Percentiles rank a stretch among this genome's conserved stretches.
Conservation (phyloP, 2,888 invertebrate species). For the Drosophila algonquin region DNA sequence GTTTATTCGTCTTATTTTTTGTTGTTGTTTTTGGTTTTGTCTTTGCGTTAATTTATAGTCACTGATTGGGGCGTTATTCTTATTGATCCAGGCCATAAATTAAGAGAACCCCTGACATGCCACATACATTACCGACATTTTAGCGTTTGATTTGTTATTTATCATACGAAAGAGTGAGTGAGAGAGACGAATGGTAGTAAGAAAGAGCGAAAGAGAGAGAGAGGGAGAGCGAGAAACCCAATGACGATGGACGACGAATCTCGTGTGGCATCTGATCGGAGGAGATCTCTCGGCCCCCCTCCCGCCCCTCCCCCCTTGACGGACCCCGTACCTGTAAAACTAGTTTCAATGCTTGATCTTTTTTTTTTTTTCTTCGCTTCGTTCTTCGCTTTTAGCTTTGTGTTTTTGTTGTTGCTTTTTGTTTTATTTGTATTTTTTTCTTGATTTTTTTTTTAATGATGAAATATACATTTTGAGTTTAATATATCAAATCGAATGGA, state of each 20-base stretch:
- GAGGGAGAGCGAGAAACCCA: conserved; percentile 22
- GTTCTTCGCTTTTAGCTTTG: conserved; percentile 56
- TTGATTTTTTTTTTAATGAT: conserved; percentile 73
- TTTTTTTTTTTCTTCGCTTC: conserved; percentile 23
- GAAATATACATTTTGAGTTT: conserved; percentile 81
- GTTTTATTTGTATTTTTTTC: conserved; percentile 43
- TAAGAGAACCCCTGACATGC: conserved; percentile 76
- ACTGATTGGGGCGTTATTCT: conserved; percentile 81
- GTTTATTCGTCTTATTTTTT: conserved; percentile 42
- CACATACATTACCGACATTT: conserved; percentile 81
- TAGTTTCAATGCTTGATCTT: conserved; percentile 61
- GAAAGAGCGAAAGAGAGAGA: conserved; percentile 26
- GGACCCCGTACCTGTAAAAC: conserved; percentile 75
- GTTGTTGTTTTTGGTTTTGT: conserved; percentile 67
- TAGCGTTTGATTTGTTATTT: conserved; percentile 81
- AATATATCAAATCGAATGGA: conserved; percentile 79
- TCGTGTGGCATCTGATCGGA: conserved; percentile 56
- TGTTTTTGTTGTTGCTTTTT: conserved; percentile 20
- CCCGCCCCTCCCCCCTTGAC: conserved; percentile 4
- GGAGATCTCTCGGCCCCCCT: conserved; percentile 21
- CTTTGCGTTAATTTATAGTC: conserved; percentile 81
- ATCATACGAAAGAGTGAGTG: conserved; percentile 65
- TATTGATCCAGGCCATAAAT: conserved; percentile 81
- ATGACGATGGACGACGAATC: conserved; percentile 54
- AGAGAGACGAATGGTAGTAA: conserved; percentile 13